These are phyloP conservation scores for Spinus olivaceus DNA, from an alignment of 2,797 vertebrate species.

Conservation along the genomic window DNA sequence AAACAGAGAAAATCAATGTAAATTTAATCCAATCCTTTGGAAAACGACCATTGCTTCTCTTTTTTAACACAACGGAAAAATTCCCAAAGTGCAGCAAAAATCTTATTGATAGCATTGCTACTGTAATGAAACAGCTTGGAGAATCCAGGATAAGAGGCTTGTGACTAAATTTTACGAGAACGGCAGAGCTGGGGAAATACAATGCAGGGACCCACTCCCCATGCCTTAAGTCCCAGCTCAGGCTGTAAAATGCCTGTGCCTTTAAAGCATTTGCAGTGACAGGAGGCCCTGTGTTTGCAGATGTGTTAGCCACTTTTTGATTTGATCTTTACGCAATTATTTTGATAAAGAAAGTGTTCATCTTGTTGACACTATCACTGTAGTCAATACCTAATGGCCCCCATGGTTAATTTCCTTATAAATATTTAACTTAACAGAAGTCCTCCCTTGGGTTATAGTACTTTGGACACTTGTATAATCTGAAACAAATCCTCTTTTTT, in stretches of 20 bases:
- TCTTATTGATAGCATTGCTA: neutral
- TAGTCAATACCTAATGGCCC: conserved; percentile 31
- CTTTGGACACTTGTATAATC: conserved; percentile 73
- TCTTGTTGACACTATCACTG: conserved; percentile 47
- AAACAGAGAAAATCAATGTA: neutral
- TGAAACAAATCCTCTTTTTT: conserved; percentile 75
- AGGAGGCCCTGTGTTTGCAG: neutral
- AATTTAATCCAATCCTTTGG: neutral
- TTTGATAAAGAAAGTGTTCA: conserved; percentile 33
- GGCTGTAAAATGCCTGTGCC: neutral
- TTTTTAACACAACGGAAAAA: neutral
- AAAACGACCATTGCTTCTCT: neutral
- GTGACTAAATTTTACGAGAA: neutral
- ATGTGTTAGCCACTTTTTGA: neutral
- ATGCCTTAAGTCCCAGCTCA: neutral
- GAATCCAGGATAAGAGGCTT: neutral
- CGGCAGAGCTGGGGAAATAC: neutral
- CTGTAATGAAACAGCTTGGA: neutral
- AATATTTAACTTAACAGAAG: conserved; percentile 72
- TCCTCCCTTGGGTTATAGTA: conserved; percentile 58
- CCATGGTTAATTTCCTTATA: conserved; percentile 61
- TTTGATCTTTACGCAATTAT: conserved; percentile 3
- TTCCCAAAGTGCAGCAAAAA: neutral
- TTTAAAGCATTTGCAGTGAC: neutral
- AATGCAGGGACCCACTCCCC: neutral